Conservation (phyloP, 2,113 vertebrate species). For the Chamaea fasciata region DNA sequence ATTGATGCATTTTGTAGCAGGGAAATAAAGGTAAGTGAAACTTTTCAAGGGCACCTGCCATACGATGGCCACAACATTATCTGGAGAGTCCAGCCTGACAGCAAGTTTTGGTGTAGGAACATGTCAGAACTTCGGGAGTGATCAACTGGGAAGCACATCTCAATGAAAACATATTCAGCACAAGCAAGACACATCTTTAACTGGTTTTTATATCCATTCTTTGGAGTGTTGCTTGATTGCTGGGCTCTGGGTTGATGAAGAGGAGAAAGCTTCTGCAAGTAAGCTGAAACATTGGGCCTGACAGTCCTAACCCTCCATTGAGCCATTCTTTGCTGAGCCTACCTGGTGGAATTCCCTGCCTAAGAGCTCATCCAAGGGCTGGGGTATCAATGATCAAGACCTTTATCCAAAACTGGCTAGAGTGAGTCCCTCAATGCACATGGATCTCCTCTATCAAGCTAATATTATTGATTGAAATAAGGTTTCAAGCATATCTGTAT, state of each 20-base stretch:
- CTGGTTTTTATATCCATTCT: neutral
- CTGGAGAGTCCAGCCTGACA: neutral
- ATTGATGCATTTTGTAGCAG: neutral
- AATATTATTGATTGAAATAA: neutral
- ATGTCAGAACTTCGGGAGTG: rapidly evolving
- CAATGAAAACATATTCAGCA: neutral
- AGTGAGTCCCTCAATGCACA: neutral
- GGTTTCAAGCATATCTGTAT: neutral
- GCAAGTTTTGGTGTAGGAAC: neutral
- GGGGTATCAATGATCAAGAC: neutral
- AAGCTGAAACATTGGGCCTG: neutral
- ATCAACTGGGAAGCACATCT: neutral
- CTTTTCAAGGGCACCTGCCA: neutral
- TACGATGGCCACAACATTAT: neutral
- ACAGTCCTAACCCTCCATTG: neutral
- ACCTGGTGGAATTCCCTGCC: no score
- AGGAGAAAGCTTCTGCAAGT: neutral
- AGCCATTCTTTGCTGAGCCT: neutral
- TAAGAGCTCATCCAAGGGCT: no score
- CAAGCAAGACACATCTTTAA: neutral
- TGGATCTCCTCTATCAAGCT: neutral
- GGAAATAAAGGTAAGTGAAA: neutral
- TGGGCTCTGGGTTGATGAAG: neutral
- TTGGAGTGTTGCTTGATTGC: neutral
- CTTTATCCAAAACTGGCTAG: neutral